Conservation (phyloP, 2,888 invertebrate species). For the Stenodera caucasica region DNA sequence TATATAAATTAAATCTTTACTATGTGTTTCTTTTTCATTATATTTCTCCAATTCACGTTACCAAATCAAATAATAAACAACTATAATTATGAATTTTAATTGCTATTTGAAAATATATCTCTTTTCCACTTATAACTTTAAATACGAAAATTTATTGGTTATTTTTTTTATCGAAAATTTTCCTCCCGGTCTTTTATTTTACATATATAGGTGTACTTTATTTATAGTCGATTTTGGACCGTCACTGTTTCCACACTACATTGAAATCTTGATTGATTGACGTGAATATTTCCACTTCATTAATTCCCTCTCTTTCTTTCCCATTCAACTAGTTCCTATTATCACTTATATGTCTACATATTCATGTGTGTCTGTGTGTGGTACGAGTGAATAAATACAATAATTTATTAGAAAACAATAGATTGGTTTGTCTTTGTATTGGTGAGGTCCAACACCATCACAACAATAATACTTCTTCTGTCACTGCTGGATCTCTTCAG, state of each 20-base stretch:
- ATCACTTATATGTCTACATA: background rate
- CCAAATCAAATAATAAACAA: too few relatives aligned
- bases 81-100: too few relatives aligned
- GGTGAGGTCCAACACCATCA: slow-evolving; percentile 30
- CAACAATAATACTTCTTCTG: slow-evolving; percentile 29
- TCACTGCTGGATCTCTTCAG: slow-evolving; percentile 33
- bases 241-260: background rate
- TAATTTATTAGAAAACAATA: slow-evolving; percentile 5
- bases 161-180: too few relatives aligned
- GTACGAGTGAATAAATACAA: background rate
- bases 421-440: slow-evolving; percentile 13
- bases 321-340: background rate
- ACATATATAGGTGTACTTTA: too few relatives aligned
- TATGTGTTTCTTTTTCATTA: background rate
- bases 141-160: too few relatives aligned
- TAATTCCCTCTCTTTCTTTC: background rate
- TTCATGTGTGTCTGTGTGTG: background rate
- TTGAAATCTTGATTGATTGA: slow-evolving; percentile 4
- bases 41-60: background rate
- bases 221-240: background rate
- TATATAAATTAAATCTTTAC: slow-evolving; percentile 26
- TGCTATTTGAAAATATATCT: too few relatives aligned
- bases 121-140: too few relatives aligned
- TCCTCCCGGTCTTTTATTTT: too few relatives aligned
- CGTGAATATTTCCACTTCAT: slow-evolving; percentile 1